These are phyloP conservation scores for Nycticryphes semicollaris DNA, from an alignment of 2,113 vertebrate species.

Conservation along the genomic window DNA sequence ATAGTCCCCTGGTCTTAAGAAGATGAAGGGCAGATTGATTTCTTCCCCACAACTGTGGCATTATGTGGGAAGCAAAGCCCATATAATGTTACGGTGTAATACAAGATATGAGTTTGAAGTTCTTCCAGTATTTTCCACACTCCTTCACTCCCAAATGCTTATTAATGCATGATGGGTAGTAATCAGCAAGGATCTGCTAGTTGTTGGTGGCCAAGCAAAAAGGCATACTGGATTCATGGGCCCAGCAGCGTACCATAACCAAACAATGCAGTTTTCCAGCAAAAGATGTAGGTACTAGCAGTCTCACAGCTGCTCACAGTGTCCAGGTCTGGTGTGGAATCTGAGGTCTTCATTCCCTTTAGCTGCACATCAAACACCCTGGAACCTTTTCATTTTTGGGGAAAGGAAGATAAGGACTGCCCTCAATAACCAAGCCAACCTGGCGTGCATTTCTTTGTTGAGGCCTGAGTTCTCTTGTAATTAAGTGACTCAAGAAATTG, in stretches of 20 bases:
- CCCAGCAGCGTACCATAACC: accelerated
- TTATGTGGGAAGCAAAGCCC: background rate
- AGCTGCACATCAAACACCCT: background rate
- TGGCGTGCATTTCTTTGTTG: background rate
- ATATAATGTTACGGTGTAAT: background rate
- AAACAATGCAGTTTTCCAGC: background rate
- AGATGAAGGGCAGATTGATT: background rate
- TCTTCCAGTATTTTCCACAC: background rate
- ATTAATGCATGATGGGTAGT: background rate
- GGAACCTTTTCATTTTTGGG: background rate
- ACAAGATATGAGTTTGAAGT: background rate
- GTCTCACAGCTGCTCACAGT: background rate
- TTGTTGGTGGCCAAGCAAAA: background rate
- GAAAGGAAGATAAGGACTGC: background rate
- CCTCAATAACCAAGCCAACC: background rate
- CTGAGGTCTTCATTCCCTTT: background rate
- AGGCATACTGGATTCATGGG: background rate
- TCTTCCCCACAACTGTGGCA: background rate
- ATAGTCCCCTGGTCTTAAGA: background rate
- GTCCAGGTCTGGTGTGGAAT: background rate
- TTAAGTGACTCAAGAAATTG: background rate
- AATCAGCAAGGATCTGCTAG: background rate
- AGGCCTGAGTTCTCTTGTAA: background rate
- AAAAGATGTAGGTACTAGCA: background rate
- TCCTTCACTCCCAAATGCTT: background rate